Base-by-base conservation (phyloP, 2,113 vertebrate genomes). In the Chlorodrepanis virens region DNA sequence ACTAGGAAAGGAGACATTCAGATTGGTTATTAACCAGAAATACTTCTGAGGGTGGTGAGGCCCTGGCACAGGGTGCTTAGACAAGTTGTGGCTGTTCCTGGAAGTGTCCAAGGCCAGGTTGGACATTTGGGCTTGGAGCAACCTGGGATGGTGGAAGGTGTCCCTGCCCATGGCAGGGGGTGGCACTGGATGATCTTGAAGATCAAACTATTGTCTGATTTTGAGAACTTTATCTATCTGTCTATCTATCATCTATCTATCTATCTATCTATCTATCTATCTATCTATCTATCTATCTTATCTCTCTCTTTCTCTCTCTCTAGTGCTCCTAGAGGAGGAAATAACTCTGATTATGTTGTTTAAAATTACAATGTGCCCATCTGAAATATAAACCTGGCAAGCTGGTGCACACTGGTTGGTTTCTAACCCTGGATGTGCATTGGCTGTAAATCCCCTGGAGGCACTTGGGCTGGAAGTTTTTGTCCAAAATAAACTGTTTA, bases 121-220 rank as follows among this genome's bases (percentile, higher is more conserved):
- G 54, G 40, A 69, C 40, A 40, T 40, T 18, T 16, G 47, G 40
- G 9, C 5, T 69, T 35, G 61, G 54, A 83, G 12, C 25, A 69
- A 0, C 9, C 54, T 54, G 71, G 31, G 12, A 4, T 0, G 3
- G 35, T 28, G 31, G 31, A 2, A 77, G 5, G 1, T 54, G 56
- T 69, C 31, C n/a, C 14, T 49, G 54, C 9, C 4, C 14, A 28
- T 28, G 25, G 67, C 31, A 56, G 7, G 10, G 6, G 16, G 13
- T 54, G 42, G 28, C 0, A 52, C 14, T 10, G 20, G n/a, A 31
- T 76, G 25, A 3, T 3, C 5, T 52, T 52, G 37, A 60, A 45
- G 8, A 12, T 60, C 33, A 60, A 45, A 37, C 11, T 5, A 27
- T 87, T 44, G 27, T 12, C 14, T 53, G 18, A 37, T 60, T 87